These are phyloP conservation scores for Sinocyclocheilus anshuiensis DNA, from an alignment of 2,113 vertebrate genomes.

Conservation along the genomic window DNA sequence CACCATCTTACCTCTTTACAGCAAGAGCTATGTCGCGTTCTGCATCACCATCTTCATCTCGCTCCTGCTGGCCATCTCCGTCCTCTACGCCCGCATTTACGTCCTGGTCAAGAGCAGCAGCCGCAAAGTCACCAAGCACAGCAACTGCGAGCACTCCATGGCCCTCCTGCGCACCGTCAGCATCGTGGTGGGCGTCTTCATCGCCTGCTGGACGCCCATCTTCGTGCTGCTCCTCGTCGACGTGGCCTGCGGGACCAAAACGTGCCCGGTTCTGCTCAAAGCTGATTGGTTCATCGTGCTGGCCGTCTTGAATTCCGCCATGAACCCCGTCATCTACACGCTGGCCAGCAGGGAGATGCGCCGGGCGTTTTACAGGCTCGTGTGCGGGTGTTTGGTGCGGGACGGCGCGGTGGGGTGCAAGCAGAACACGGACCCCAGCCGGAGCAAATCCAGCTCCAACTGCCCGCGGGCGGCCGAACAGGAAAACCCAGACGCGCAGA, in stretches of 20 bases:
- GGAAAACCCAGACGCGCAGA: slow-evolving; percentile 52
- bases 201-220: slow-evolving; percentile 91
- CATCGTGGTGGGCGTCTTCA: slow-evolving; percentile 93
- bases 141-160: slow-evolving; percentile 88
- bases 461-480: slow-evolving; percentile 73
- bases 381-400: slow-evolving; percentile 79
- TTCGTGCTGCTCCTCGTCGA: slow-evolving; percentile 90
- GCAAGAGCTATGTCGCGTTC: slow-evolving; percentile 92
- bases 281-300: slow-evolving; percentile 89
- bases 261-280: slow-evolving; percentile 81
- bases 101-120: slow-evolving; percentile 91
- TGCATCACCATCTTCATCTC: slow-evolving; percentile 88
- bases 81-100: slow-evolving; percentile 93
- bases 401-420: slow-evolving; percentile 65
- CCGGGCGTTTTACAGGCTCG: slow-evolving; percentile 85
- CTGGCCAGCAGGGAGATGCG: slow-evolving; percentile 96
- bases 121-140: slow-evolving; percentile 87
- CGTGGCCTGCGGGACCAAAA: slow-evolving; percentile 81
- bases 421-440: slow-evolving; percentile 80
- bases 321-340: slow-evolving; percentile 95
- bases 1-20: slow-evolving; percentile 90
- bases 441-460: slow-evolving; percentile 90
- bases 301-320: slow-evolving; percentile 91
- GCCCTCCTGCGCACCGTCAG: slow-evolving; percentile 91
- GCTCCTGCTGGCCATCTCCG: slow-evolving; percentile 85